phyloP scores from a whole-genome alignment of 2,113 vertebrate genomes.

The Indri indri region DNA sequence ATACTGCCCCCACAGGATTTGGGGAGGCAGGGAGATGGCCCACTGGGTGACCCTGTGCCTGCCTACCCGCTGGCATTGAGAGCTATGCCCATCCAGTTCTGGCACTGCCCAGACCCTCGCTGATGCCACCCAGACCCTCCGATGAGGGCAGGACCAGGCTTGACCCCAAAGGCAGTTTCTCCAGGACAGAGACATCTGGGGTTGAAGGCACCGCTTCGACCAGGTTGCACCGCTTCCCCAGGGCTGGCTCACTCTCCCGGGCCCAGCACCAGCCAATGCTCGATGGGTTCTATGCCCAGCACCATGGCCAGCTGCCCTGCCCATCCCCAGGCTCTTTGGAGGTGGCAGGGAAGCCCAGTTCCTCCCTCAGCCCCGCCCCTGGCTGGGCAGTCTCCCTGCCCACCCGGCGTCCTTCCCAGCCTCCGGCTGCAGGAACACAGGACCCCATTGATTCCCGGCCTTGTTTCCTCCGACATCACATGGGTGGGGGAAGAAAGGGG shows the following conservation, averaged over 20 bases:
- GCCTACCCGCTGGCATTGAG: not conserved
- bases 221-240: not conserved
- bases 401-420: slow-evolving; percentile 60
- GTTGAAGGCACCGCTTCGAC: not conserved
- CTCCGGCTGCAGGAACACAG: slow-evolving; percentile 24
- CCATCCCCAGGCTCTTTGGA: not conserved
- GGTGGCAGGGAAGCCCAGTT: slow-evolving; percentile 6
- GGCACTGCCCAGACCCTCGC: not conserved
- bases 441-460: slow-evolving; percentile 47
- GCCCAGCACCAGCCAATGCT: not conserved
- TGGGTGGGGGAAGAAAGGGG: not conserved
- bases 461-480: slow-evolving; percentile 72
- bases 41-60: not conserved
- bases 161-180: not conserved
- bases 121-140: not conserved
- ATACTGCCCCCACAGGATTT: not conserved
- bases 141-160: not conserved
- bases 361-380: not conserved
- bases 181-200: not conserved
- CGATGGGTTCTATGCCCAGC: not conserved
- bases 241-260: not conserved
- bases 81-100: not conserved
- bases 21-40: not conserved
- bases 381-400: slow-evolving; percentile 42
- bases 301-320: slow-evolving; percentile 66